These are phyloP conservation scores for Eclectus roratus DNA, from an alignment of 2,113 vertebrate species.

Conservation along the genomic window DNA sequence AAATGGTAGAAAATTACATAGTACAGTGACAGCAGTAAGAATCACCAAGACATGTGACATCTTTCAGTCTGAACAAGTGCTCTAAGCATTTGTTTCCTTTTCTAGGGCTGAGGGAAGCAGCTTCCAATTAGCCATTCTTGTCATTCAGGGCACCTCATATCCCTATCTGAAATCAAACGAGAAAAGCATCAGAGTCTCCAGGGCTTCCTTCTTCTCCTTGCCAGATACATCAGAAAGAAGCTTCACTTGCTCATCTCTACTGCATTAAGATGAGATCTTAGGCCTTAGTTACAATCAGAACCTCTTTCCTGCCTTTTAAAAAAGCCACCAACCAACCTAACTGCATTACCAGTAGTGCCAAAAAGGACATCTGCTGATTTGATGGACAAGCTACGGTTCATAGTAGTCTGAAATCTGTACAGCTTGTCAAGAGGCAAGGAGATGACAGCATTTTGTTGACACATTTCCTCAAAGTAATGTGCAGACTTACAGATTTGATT, in stretches of 20 bases:
- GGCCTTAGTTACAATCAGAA: background rate
- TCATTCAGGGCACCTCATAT: background rate
- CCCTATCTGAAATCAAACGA: background rate
- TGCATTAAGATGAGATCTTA: background rate
- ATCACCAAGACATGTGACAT: background rate
- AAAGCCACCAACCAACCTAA: background rate
- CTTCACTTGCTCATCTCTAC: background rate
- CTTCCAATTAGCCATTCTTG: background rate
- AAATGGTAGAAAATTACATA: background rate
- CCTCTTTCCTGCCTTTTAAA: background rate
- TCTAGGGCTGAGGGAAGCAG: background rate
- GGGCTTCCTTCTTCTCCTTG: background rate
- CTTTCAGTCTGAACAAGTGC: background rate
- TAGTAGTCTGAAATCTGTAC: constrained; percentile 13
- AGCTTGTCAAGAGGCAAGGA: constrained; percentile 32
- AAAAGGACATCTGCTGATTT: constrained; percentile 40
- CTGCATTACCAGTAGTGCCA: background rate
- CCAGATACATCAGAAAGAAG: background rate
- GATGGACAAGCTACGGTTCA: background rate
- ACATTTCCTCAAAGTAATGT: background rate
- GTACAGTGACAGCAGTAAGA: background rate
- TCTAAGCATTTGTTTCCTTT: background rate
- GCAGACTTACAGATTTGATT: constrained; percentile 23
- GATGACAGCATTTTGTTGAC: constrained; percentile 59
- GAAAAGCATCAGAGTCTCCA: background rate